phyloP scores from a whole-genome alignment of 2,797 vertebrate genomes.

The Eleutherodactylus coqui region DNA sequence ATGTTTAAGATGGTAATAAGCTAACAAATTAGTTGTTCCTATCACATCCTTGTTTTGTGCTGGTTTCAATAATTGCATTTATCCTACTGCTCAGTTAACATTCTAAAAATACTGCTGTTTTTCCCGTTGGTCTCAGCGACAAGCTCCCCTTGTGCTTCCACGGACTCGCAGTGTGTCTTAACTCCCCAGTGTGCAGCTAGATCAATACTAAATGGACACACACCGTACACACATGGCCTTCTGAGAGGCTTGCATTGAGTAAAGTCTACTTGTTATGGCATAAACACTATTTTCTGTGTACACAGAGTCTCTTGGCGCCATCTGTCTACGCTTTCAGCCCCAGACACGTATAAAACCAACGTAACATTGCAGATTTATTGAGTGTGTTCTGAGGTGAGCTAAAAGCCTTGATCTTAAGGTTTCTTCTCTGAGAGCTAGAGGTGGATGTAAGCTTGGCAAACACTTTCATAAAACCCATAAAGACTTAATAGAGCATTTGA shows the following conservation, averaged over 20 bases:
- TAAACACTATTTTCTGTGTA: slow-evolving; percentile 16
- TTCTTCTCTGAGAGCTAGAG: neutral
- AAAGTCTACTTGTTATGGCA: slow-evolving; percentile 21
- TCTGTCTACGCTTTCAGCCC: slow-evolving; percentile 13
- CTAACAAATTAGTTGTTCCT: neutral
- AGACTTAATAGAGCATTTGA: neutral
- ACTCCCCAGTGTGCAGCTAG: slow-evolving; percentile 6
- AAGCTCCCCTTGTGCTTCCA: neutral
- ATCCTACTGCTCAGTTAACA: neutral
- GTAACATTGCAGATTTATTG: slow-evolving; percentile 9
- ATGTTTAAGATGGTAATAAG: too few species aligned
- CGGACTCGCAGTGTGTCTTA: neutral
- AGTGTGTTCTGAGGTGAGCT: neutral
- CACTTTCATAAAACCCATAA: neutral
- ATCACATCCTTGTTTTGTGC: neutral
- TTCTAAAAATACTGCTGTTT: neutral
- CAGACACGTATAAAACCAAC: neutral
- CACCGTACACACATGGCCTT: slow-evolving; percentile 1
- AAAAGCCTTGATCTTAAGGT: neutral
- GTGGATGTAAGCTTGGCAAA: neutral
- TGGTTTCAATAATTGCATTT: neutral
- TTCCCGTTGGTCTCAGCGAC: neutral
- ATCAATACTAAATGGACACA: slow-evolving; percentile 35
- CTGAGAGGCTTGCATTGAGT: neutral
- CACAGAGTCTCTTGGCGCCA: neutral